These are phyloP conservation scores for Todiramphus saurophagus DNA, from an alignment of 2,113 vertebrate genomes.

Conservation along the genomic window DNA sequence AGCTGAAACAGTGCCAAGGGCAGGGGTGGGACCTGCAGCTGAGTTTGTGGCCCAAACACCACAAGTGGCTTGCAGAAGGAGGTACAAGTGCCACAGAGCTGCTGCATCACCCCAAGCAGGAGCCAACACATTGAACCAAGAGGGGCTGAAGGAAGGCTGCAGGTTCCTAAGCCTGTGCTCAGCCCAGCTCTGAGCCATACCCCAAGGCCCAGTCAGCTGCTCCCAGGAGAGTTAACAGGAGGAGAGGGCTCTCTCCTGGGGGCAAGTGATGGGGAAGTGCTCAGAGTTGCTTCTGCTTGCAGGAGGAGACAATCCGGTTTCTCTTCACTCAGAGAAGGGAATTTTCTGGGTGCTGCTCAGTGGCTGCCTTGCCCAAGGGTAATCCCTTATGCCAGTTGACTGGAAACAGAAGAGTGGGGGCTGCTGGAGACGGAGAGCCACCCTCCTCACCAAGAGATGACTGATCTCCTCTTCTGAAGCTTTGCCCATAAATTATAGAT, in stretches of 20 bases:
- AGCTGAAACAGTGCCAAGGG: not conserved
- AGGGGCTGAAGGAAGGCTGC: not conserved
- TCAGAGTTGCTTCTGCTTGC: not conserved
- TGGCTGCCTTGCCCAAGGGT: not conserved
- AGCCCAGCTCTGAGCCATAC: not conserved
- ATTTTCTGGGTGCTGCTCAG: not conserved
- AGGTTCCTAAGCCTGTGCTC: not conserved
- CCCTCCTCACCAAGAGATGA: not conserved
- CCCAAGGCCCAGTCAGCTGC: not conserved
- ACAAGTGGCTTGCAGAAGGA: not conserved
- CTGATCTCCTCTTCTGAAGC: constrained; percentile 64
- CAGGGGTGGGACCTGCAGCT: not conserved
- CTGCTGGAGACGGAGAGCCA: constrained; percentile 23
- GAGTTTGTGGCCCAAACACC: not conserved
- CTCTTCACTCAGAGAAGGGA: not conserved
- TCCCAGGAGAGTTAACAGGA: rapidly evolving
- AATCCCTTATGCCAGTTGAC: not conserved
- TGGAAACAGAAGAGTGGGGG: not conserved
- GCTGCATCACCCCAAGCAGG: not conserved
- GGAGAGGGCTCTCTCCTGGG: not conserved
- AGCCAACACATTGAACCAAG: not conserved
- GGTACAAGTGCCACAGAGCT: not conserved
- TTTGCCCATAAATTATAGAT: constrained; percentile 64
- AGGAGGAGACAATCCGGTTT: not conserved
- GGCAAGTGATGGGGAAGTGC: not conserved